Conservation (phyloP, 2,113 vertebrate genomes). For the Scalopus aquaticus region DNA sequence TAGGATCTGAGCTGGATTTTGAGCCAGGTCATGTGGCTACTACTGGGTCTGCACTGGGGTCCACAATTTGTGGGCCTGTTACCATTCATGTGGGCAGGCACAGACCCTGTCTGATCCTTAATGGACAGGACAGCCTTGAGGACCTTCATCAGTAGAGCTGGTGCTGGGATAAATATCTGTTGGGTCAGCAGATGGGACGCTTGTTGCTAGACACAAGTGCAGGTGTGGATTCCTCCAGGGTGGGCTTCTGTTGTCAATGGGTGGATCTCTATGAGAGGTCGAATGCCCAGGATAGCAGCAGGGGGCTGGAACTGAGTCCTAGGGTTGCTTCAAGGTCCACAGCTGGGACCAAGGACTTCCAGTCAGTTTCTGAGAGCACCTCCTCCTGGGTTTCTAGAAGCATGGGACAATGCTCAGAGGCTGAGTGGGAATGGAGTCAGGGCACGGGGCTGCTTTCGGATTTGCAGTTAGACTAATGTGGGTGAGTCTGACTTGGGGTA, state of each 20-base stretch:
- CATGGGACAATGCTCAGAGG: neutral
- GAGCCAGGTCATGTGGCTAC: neutral
- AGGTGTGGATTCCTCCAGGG: neutral
- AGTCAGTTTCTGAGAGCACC: neutral
- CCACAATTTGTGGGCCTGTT: neutral
- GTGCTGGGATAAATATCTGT: neutral
- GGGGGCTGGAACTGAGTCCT: neutral
- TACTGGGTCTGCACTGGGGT: neutral
- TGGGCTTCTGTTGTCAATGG: neutral
- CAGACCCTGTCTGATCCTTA: neutral
- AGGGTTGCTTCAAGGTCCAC: neutral
- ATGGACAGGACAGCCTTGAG: neutral
- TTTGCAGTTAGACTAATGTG: neutral
- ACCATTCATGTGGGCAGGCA: neutral
- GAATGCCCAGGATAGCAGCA: too few relatives aligned
- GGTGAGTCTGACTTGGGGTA: neutral
- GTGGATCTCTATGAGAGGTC: neutral
- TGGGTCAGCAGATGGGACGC: neutral
- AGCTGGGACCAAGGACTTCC: neutral
- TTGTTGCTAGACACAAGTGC: neutral
- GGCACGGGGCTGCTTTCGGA: neutral
- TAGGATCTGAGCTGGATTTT: neutral
- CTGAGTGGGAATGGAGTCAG: neutral
- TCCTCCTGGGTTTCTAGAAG: neutral
- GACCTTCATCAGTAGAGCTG: neutral